Base-by-base conservation (phyloP, 2,797 vertebrate species). In the Sylvilagus floridanus region DNA sequence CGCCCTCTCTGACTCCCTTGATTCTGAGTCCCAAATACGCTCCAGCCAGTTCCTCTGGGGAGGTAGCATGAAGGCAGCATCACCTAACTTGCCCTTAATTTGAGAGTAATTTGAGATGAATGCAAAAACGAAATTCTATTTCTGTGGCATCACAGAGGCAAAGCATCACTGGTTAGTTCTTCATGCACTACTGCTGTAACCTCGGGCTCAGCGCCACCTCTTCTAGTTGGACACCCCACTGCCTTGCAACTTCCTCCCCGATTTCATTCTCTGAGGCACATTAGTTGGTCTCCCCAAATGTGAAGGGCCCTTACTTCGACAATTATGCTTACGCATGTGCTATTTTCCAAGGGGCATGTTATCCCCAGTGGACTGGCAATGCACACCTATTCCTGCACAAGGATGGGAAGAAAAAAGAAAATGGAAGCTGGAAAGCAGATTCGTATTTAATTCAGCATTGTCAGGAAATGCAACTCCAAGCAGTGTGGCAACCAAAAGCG, bases 101-200 rank as follows among this genome's bases (percentile, higher is more conserved):
- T 84, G 65, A 62, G 76, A 81, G n/a, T 14, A 82, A 68, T 68
- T 75, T 84, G 47, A 69, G 62, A 42, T 69, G 62, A 81, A 69
- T 81, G 63, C 75, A 95, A 22, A 76, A 86, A 82, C 82, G 54
- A 69, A 69, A 54, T 50, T n/a, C 35, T 76, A 32, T 52, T 63
- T 35, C 42, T 69, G 24, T 50, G 28, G 57, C 42, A 42, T 86
- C 68, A 65, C 32, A 35, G 19, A n/a, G 32, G 42, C 50, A 63
- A 84, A 50, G 24, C 17, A 32, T 73, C n/a, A 6, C 68, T 65
- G 68, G 66, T 68, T 52, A 73, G 7, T 22, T 16, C 65, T 66
- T 75, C 54, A 73, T 24, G 24, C 10, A n/a, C 63, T 30, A 69
- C 83, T 69, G 19, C 37, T 75, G 4, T 63, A 75, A 57, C 14